Percentiles rank a stretch among this genome's conserved stretches.
phyloP scores from a whole-genome alignment of 2,888 invertebrate species.

The Leptinotarsa peninsularis region DNA sequence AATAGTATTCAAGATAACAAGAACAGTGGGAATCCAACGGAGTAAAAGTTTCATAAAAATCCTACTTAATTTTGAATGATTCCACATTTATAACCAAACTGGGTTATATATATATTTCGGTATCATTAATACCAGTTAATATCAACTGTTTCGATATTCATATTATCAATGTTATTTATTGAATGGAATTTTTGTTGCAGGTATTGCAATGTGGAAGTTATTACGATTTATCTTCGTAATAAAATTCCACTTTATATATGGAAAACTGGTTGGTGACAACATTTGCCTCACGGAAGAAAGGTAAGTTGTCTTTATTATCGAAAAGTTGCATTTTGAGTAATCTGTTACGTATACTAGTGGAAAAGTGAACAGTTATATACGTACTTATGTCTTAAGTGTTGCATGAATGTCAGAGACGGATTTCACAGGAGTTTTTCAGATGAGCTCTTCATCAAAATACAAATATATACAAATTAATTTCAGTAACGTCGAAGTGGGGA shows the following conservation, averaged over 20 bases:
- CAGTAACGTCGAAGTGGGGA: too few species aligned
- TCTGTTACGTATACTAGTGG: constrained; percentile 7
- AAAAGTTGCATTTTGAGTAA: constrained; percentile 10
- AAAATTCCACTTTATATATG: constrained; percentile 28
- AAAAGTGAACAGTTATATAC: constrained; percentile 12
- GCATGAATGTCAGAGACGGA: neutral
- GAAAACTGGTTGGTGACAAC: constrained; percentile 42
- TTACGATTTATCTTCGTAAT: constrained; percentile 27
- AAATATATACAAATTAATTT: neutral
- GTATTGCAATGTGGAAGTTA: constrained; percentile 37
- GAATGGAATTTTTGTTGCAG: constrained; percentile 24
- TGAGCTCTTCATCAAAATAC: neutral
- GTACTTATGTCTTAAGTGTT: neutral
- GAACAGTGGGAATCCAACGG: too few species aligned
- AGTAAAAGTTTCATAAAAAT: too few species aligned
- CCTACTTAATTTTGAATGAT: too few species aligned
- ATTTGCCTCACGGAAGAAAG: constrained; percentile 41
- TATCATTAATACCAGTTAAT: too few species aligned
- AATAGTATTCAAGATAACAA: too few species aligned
- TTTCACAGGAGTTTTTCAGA: too few species aligned
- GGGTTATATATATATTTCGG: too few species aligned
- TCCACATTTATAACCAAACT: too few species aligned
- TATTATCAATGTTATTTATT: constrained; percentile 4
- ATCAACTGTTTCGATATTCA: too few species aligned
- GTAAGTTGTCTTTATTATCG: constrained; percentile 28